A percentile compares a stretch with the other conserved stretches of the same genome.
Evolutionary conservation across 2,888 invertebrate species (phyloP).

Genomic region (Omphaloscelis lunosa): DNA sequence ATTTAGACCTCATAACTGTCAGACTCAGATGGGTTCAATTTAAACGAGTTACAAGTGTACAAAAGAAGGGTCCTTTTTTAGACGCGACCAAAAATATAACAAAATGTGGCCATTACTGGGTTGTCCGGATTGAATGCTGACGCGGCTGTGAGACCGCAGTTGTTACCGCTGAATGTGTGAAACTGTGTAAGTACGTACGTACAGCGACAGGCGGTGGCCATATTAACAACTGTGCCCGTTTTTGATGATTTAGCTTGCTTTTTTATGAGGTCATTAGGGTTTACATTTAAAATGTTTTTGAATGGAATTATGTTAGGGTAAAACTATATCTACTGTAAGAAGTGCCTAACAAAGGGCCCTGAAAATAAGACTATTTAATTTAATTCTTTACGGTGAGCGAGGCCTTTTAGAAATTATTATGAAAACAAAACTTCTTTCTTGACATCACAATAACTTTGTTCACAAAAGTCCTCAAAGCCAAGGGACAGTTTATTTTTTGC

Average conservation of each 20-base stretch:
- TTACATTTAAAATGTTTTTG: slow-evolving; percentile 14
- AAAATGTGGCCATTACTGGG: slow-evolving; percentile 62
- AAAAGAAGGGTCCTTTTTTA: slow-evolving; percentile 38
- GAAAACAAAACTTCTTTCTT: slow-evolving; percentile 1
- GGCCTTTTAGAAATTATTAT: background rate
- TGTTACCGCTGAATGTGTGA: slow-evolving; percentile 51
- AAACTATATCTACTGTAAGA: background rate
- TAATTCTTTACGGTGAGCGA: background rate
- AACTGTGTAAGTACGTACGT: slow-evolving; percentile 19
- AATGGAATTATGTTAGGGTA: background rate
- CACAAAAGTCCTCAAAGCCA: background rate
- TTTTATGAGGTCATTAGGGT: slow-evolving; percentile 14
- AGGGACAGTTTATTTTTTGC: background rate
- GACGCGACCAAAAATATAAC: slow-evolving; percentile 58
- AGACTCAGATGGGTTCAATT: slow-evolving; percentile 16
- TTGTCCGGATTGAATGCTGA: slow-evolving; percentile 65
- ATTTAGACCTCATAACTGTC: slow-evolving; percentile 33
- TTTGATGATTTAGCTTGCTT: slow-evolving; percentile 32
- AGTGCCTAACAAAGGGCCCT: background rate
- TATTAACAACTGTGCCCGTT: slow-evolving; percentile 31
- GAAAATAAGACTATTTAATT: background rate
- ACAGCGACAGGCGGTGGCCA: slow-evolving; percentile 5
- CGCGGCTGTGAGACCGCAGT: slow-evolving; percentile 53
- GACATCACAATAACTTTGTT: background rate
- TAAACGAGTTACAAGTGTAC: slow-evolving; percentile 25